phyloP scores from a whole-genome alignment of 1,140 invertebrate species.

The Drosophila bocki region DNA sequence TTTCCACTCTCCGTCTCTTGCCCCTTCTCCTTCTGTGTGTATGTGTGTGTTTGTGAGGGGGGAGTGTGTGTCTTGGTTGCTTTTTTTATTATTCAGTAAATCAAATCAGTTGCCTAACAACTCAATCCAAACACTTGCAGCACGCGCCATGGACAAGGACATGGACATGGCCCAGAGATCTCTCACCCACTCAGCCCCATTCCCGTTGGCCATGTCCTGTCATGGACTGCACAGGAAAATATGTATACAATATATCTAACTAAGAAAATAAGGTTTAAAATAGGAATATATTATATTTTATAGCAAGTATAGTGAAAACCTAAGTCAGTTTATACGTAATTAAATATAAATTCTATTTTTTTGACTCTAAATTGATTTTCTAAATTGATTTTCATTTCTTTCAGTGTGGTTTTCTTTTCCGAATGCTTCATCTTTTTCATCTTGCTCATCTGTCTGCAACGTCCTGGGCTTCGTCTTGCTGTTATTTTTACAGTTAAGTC shows the following conservation, averaged over 20 bases:
- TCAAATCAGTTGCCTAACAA: slow-evolving; percentile 84
- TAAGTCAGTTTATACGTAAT: background rate
- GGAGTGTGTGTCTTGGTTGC: slow-evolving; percentile 63
- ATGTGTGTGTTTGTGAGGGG: slow-evolving; percentile 15
- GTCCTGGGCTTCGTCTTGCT: slow-evolving; percentile 44
- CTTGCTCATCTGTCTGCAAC: slow-evolving; percentile 54
- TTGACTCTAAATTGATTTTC: no score
- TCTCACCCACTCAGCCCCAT: slow-evolving; percentile 1
- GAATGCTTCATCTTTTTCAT: slow-evolving; percentile 53
- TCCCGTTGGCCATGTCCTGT: slow-evolving; percentile 5
- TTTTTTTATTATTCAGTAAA: slow-evolving; percentile 83
- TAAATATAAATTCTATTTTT: background rate
- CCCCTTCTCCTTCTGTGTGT: slow-evolving; percentile 11
- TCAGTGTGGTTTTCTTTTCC: slow-evolving; percentile 6
- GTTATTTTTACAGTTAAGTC: slow-evolving; percentile 81
- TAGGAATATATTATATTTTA: background rate
- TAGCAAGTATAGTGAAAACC: background rate
- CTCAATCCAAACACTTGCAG: slow-evolving; percentile 82
- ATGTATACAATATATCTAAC: background rate
- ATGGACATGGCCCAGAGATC: slow-evolving; percentile 41
- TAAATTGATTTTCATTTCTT: background rate
- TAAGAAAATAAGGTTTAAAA: background rate
- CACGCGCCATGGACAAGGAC: slow-evolving; percentile 66
- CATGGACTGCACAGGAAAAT: background rate
- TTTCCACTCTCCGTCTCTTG: background rate